Conservation (phyloP, 2,888 invertebrate genomes). For the Therioaphis trifolii region DNA sequence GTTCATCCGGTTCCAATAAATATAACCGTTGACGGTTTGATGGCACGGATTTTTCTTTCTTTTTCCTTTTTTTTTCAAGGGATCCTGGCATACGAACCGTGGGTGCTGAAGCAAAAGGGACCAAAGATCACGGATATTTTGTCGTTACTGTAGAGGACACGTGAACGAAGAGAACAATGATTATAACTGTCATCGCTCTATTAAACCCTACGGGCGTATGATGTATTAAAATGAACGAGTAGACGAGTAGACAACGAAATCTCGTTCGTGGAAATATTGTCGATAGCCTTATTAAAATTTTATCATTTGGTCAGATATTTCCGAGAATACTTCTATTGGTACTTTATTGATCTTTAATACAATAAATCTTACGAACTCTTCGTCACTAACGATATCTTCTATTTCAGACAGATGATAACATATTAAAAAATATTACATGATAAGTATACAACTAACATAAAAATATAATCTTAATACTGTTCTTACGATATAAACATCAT, state of each 20-base stretch:
- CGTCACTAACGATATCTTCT: no score
- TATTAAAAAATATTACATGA: no score
- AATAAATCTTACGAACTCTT: no score
- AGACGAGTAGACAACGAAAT: background rate
- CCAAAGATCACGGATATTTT: conserved; percentile 28
- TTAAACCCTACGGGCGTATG: conserved; percentile 45
- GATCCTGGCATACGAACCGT: background rate
- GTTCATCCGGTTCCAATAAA: conserved; percentile 47
- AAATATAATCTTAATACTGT: no score
- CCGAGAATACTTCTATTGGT: no score
- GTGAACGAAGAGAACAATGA: conserved; percentile 26
- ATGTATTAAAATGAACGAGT: background rate
- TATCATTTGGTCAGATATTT: no score
- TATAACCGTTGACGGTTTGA: conserved; percentile 18
- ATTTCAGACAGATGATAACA: no score
- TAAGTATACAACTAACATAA: no score
- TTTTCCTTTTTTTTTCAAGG: no score
- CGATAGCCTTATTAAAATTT: background rate
- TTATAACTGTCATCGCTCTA: conserved; percentile 46
- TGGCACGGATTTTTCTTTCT: background rate
- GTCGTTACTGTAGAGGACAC: background rate
- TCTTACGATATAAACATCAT: no score
- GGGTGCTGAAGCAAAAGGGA: background rate
- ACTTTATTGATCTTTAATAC: no score
- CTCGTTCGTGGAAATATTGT: background rate